phyloP scores from a whole-genome alignment of 2,888 invertebrate genomes.

The Drosophila quinaria region DNA sequence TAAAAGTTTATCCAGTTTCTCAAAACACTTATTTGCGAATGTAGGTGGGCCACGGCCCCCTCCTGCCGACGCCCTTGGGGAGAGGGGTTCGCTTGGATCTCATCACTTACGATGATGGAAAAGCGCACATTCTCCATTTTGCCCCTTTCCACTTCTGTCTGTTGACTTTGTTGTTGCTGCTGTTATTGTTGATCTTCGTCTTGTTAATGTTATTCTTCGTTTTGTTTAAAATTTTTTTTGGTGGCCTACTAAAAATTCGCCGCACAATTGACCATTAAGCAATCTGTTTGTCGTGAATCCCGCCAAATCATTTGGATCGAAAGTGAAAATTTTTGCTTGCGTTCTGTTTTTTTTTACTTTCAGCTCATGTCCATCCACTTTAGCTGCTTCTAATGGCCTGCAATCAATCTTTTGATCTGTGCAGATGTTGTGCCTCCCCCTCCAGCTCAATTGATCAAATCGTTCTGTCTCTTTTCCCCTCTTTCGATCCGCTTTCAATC shows the following conservation, averaged over 20 bases:
- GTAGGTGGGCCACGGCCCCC: too few species aligned
- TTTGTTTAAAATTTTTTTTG: conserved; percentile 64
- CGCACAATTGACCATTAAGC: conserved; percentile 38
- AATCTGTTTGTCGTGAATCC: conserved; percentile 20
- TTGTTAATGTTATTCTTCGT: neutral
- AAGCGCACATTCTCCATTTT: conserved; percentile 85
- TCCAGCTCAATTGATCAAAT: conserved; percentile 1
- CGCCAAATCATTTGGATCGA: conserved; percentile 33
- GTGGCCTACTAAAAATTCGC: conserved; percentile 55
- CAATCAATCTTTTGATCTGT: conserved; percentile 63
- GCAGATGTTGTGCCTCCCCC: conserved; percentile 26
- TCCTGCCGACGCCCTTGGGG: too few species aligned
- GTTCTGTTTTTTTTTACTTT: neutral
- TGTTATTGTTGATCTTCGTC: neutral
- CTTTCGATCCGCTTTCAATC: neutral
- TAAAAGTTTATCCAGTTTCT: too few species aligned
- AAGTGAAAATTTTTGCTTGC: conserved; percentile 30
- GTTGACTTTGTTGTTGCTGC: conserved; percentile 4
- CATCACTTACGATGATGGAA: conserved; percentile 85
- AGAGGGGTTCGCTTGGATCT: neutral
- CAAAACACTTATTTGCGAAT: too few species aligned
- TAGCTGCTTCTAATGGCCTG: conserved; percentile 20
- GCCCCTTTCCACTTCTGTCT: conserved; percentile 36
- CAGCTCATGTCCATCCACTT: conserved; percentile 12
- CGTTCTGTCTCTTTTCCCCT: too few species aligned